These are phyloP conservation scores for Salarias fasciatus DNA, from an alignment of 2,797 vertebrate species.

Conservation along the genomic window DNA sequence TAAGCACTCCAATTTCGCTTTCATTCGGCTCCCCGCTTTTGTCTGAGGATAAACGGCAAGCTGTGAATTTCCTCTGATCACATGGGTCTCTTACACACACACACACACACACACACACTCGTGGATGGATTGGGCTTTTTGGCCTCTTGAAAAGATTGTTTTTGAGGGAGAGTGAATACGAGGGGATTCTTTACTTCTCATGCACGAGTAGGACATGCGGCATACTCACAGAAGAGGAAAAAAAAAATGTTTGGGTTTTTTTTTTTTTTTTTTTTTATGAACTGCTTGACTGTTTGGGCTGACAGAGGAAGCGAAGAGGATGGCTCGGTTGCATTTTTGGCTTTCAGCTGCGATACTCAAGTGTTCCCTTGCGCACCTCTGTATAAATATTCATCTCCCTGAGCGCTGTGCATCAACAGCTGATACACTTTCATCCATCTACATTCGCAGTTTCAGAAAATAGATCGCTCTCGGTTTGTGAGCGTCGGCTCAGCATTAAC, in stretches of 20 bases:
- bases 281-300: constrained; percentile 60
- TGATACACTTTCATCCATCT: constrained; percentile 73
- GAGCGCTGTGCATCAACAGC: constrained; percentile 69
- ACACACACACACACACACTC: constrained; percentile 45
- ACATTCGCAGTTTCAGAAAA: constrained; percentile 54
- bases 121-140: constrained; percentile 47
- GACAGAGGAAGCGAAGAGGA: constrained; percentile 48
- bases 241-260: constrained; percentile 47
- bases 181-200: constrained; percentile 39
- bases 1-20: constrained; percentile 70
- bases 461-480: constrained; percentile 38
- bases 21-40: constrained; percentile 68
- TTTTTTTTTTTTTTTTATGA: constrained; percentile 28
- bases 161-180: constrained; percentile 17
- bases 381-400: constrained; percentile 79
- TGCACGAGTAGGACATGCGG: constrained; percentile 31
- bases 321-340: constrained; percentile 51
- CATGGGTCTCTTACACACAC: constrained; percentile 50
- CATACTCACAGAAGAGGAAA: constrained; percentile 24
- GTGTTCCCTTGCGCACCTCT: constrained; percentile 62
- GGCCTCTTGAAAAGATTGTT: constrained; percentile 34
- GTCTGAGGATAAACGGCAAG: constrained; percentile 70
- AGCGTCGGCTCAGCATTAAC: constrained; percentile 31
- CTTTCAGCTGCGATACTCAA: constrained; percentile 58
- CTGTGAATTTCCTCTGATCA: constrained; percentile 65